Percentiles rank a stretch among this genome's conserved stretches.
Evolutionary conservation across 2,888 invertebrate species (phyloP).

Genomic region (Trileptium ribeirensis): DNA sequence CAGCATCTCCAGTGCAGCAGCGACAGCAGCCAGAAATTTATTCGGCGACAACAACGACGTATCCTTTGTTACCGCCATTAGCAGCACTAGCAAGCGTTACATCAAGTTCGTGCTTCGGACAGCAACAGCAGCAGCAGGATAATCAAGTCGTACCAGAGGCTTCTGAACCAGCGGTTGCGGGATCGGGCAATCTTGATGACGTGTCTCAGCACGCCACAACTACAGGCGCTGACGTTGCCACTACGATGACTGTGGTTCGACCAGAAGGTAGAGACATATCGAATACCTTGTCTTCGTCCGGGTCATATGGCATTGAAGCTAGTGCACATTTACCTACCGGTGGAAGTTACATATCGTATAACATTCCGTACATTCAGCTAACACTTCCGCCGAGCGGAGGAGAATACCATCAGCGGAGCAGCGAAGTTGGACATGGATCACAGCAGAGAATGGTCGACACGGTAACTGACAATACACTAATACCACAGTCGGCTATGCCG

Average conservation of each 20-base stretch:
- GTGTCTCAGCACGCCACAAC: neutral
- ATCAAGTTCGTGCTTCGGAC: neutral
- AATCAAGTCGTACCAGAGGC: neutral
- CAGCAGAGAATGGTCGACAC: too few relatives aligned
- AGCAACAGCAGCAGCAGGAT: neutral
- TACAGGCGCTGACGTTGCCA: neutral
- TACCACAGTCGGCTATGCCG: too few relatives aligned
- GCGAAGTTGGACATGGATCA: too few relatives aligned
- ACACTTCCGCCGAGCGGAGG: too few relatives aligned
- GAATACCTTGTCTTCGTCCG: too few relatives aligned
- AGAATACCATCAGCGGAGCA: too few relatives aligned
- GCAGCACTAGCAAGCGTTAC: neutral
- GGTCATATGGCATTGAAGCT: neutral
- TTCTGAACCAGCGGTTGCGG: neutral
- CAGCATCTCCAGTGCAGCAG: neutral
- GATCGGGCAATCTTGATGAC: neutral
- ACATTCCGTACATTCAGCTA: neutral
- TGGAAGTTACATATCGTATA: neutral
- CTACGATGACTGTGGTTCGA: neutral
- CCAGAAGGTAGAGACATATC: too few relatives aligned
- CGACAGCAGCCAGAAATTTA: neutral
- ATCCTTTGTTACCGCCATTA: too few relatives aligned
- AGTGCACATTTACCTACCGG: neutral
- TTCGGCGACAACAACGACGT: neutral
- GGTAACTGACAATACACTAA: too few relatives aligned